phyloP scores from a whole-genome alignment of 2,888 invertebrate genomes.

The Cyaniris semiargus region DNA sequence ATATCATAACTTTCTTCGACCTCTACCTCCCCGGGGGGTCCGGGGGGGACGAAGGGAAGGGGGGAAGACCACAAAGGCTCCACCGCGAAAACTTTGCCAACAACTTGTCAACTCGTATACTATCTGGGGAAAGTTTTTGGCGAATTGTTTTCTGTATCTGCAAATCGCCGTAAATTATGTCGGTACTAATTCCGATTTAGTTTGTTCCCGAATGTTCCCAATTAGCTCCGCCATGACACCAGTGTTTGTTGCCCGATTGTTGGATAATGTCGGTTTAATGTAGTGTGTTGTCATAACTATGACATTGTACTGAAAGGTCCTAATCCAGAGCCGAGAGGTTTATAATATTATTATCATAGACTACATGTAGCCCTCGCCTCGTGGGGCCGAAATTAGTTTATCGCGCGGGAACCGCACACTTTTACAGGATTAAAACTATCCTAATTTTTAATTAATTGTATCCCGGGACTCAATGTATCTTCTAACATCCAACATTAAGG shows the following conservation, averaged over 20 bases:
- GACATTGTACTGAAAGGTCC: not conserved
- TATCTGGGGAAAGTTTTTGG: slow-evolving; percentile 19
- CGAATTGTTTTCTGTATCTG: slow-evolving; percentile 21
- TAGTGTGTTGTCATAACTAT: not conserved
- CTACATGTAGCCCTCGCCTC: no score
- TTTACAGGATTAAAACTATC: no score
- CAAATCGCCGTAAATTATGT: slow-evolving; percentile 18
- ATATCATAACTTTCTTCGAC: slow-evolving; percentile 34
- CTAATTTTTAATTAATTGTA: no score
- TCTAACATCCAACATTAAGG: no score
- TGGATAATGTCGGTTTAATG: not conserved
- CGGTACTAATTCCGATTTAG: slow-evolving; percentile 24
- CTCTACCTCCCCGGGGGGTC: not conserved
- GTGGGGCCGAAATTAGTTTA: no score
- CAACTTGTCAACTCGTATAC: slow-evolving; percentile 25
- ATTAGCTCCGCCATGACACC: slow-evolving; percentile 16
- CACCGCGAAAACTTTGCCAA: slow-evolving; percentile 3
- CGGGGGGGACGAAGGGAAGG: not conserved
- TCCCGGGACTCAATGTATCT: no score
- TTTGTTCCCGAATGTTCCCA: slow-evolving; percentile 16
- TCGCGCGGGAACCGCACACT: no score
- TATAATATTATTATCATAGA: no score
- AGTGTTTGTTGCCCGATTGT: not conserved
- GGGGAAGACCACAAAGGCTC: not conserved
- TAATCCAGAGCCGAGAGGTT: not conserved